A percentile compares a stretch with the other conserved stretches of the same genome.
These are phyloP conservation scores for Ramphastos sulfuratus DNA, from an alignment of 2,113 vertebrate genomes.

Conservation along the genomic window DNA sequence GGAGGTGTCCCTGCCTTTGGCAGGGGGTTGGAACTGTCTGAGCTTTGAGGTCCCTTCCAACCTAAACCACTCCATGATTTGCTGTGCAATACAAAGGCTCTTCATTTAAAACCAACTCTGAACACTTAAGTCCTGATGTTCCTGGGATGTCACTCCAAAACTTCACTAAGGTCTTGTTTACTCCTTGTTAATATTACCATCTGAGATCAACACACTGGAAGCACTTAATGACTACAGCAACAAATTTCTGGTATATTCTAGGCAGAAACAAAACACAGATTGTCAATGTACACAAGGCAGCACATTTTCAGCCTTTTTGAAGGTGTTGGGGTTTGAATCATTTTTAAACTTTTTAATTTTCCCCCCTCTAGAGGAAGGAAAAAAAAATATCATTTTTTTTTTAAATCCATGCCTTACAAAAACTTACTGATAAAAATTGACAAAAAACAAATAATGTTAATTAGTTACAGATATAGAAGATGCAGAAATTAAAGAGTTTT, in stretches of 20 bases:
- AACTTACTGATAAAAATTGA: background rate
- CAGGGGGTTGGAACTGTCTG: too few relatives aligned
- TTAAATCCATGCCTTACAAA: background rate
- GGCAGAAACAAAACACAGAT: constrained; percentile 1
- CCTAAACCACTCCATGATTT: too few relatives aligned
- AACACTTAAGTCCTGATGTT: background rate
- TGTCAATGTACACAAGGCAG: background rate
- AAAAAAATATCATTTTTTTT: too few relatives aligned
- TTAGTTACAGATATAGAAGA: too few relatives aligned
- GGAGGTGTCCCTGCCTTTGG: too few relatives aligned
- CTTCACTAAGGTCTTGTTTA: constrained; percentile 34
- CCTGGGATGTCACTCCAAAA: background rate
- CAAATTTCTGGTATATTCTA: background rate
- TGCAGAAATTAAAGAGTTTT: background rate
- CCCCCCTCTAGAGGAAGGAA: background rate
- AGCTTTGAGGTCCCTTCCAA: too few relatives aligned
- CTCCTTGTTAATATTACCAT: background rate
- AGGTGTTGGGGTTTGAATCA: background rate
- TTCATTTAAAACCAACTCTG: background rate
- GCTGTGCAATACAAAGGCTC: background rate
- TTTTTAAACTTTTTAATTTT: background rate
- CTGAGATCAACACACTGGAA: constrained; percentile 12
- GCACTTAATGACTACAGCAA: constrained; percentile 29
- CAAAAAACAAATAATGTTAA: too few relatives aligned
- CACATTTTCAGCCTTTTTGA: background rate